phyloP scores from a whole-genome alignment of 2,797 vertebrate species.

The Esox masquinongy region DNA sequence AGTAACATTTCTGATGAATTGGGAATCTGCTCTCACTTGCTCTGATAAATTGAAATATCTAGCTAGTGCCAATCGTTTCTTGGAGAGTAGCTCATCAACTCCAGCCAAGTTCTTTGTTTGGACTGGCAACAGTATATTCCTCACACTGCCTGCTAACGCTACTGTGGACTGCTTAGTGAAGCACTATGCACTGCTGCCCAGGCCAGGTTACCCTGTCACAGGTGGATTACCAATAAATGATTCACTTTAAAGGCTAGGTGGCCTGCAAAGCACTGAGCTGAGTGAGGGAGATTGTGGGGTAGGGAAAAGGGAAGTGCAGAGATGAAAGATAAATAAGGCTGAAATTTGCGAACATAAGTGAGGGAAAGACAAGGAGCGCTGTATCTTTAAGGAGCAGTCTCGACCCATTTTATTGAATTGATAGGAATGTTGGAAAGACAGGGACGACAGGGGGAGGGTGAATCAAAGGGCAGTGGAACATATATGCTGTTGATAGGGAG shows the following conservation, averaged over 20 bases:
- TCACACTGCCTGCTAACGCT: slow-evolving; percentile 16
- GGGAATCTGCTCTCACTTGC: slow-evolving; percentile 2
- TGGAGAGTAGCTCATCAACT: background rate
- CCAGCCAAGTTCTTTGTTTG: slow-evolving; percentile 32
- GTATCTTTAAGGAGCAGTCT: too few species aligned
- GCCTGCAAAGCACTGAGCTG: slow-evolving; percentile 14
- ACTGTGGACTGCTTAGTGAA: slow-evolving; percentile 16
- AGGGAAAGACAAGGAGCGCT: background rate
- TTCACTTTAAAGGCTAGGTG: slow-evolving; percentile 22
- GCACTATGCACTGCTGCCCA: background rate
- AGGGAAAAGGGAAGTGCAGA: slow-evolving; percentile 15
- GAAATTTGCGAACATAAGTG: background rate
- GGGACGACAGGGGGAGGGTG: background rate
- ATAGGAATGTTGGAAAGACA: background rate
- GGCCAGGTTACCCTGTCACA: slow-evolving; percentile 28
- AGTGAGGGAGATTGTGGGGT: background rate
- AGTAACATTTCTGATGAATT: slow-evolving; percentile 16
- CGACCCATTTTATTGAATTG: too few species aligned
- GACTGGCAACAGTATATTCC: slow-evolving; percentile 12
- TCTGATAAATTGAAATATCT: slow-evolving; percentile 10
- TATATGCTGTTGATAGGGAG: background rate
- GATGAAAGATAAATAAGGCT: slow-evolving; percentile 4
- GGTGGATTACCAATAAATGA: slow-evolving; percentile 29
- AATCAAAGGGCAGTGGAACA: background rate
- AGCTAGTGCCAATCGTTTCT: slow-evolving; percentile 9